Base-by-base conservation (phyloP, 2,113 vertebrate species). In the Odontesthes bonariensis region DNA sequence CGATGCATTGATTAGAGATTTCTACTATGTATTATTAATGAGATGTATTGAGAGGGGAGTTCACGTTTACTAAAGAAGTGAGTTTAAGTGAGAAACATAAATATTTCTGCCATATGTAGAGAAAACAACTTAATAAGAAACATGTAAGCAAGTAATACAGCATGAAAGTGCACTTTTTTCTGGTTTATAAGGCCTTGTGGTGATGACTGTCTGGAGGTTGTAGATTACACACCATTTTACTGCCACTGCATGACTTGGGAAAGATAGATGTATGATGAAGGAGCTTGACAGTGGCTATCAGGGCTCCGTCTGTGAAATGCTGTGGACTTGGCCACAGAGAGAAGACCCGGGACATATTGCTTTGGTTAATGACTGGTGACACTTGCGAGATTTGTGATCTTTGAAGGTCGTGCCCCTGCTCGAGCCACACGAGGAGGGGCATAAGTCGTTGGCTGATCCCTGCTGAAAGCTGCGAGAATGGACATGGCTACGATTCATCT, bases 281-380 rank as follows among this genome's bases (percentile, higher is more conserved):
- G 63, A 66, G 58, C 49, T 60, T 6, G 40, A 79, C 82, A 78
- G 69, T 38, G 77, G 75, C 75, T 83, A 83, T 83, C 74, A 75
- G 78, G 65, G 51, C 59, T 61, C 69, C 65, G 74, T 75, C 58
- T 81, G 75, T 62, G 73, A 81, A 60, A 73, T 71, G 75, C 72
- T 23, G 70, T 20, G 65, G 66, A 85, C 67, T 64, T 56, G 75
- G 83, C 84, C 73, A 32, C 71, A 16, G 60, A 67, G 63, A 82
- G 68, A 61, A 19, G 78, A 86, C 84, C 78, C 46, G 6, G 84
- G 88, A 90, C 91, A 89, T 91, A 92, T 90, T 86, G 89, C 88
- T 89, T 74, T 83, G 88, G 81, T 92, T 91, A 93, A 92, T 90
- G 90, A 88, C 77, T 77, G 86, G 89, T 90, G 92, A 91, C 89